These are phyloP conservation scores for Indicator indicator DNA, from an alignment of 2,113 vertebrate genomes.

Conservation along the genomic window DNA sequence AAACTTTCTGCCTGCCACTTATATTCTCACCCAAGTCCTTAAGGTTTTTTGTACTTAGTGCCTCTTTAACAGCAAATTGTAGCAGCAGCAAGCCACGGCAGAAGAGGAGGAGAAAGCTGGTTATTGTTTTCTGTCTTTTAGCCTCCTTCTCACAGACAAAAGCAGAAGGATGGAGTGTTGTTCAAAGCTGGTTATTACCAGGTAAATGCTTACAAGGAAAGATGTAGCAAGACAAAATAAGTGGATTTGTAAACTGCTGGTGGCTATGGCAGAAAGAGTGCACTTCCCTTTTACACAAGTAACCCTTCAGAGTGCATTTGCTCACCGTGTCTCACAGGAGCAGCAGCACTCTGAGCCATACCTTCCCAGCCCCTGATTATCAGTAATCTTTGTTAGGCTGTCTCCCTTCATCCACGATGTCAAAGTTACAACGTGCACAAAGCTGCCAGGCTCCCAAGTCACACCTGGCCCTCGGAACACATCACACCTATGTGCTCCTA, in stretches of 20 bases:
- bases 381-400: constrained; percentile 55
- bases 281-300: constrained; percentile 68
- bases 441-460: constrained; percentile 68
- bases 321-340: neutral
- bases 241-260: constrained; percentile 39
- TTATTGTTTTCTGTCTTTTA: constrained; percentile 24
- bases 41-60: neutral
- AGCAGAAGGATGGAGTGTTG: neutral
- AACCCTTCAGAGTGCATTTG: constrained; percentile 53
- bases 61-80: neutral
- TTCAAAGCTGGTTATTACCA: constrained; percentile 40
- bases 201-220: constrained; percentile 51
- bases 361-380: constrained; percentile 53
- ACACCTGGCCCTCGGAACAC: constrained; percentile 70
- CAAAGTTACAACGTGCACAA: constrained; percentile 45
- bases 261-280: constrained; percentile 50
- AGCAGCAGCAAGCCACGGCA: neutral
- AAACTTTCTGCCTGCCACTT: neutral
- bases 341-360: constrained; percentile 48
- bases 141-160: neutral
- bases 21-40: neutral
- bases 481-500: constrained; percentile 58
- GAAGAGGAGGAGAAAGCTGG: neutral
- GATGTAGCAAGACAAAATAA: constrained; percentile 58
- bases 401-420: constrained; percentile 52